Percentiles rank a stretch among this genome's conserved stretches.
phyloP scores from a whole-genome alignment of 1,140 invertebrate genomes.

The Drosophila nannoptera region DNA sequence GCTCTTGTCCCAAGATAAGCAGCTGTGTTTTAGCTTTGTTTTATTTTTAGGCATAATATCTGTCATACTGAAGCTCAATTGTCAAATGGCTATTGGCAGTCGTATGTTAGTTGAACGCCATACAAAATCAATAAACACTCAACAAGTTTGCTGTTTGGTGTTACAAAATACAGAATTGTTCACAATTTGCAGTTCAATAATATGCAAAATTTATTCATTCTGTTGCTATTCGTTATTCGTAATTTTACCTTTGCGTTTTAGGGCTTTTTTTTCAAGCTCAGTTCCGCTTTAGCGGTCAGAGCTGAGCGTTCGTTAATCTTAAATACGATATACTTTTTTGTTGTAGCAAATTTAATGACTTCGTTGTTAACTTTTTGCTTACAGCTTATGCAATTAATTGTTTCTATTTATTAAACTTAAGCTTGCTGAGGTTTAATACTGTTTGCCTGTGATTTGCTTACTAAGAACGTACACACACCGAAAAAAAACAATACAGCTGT shows the following conservation, averaged over 20 bases:
- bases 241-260: slow-evolving; percentile 17
- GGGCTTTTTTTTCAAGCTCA: slow-evolving; percentile 19
- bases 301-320: background rate
- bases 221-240: slow-evolving; percentile 1
- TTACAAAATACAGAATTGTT: background rate
- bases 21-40: background rate
- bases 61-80: slow-evolving; percentile 5
- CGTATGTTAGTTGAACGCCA: no score
- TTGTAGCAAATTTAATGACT: background rate
- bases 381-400: slow-evolving; percentile 3
- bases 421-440: slow-evolving; percentile 26
- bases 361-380: background rate
- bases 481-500: slow-evolving; percentile 38
- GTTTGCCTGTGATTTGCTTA: slow-evolving; percentile 31
- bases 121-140: slow-evolving; percentile 12
- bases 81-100: background rate
- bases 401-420: slow-evolving; percentile 6
- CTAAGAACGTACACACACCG: slow-evolving; percentile 4
- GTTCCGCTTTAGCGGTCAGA: slow-evolving; percentile 7
- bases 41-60: slow-evolving; percentile 9
- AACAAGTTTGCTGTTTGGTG: background rate
- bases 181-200: slow-evolving; percentile 1
- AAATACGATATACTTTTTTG: background rate
- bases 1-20: slow-evolving; percentile 10
- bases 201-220: slow-evolving; percentile 24